Conservation (phyloP, 1,140 invertebrate species). For the Wiebesia pumilae region DNA sequence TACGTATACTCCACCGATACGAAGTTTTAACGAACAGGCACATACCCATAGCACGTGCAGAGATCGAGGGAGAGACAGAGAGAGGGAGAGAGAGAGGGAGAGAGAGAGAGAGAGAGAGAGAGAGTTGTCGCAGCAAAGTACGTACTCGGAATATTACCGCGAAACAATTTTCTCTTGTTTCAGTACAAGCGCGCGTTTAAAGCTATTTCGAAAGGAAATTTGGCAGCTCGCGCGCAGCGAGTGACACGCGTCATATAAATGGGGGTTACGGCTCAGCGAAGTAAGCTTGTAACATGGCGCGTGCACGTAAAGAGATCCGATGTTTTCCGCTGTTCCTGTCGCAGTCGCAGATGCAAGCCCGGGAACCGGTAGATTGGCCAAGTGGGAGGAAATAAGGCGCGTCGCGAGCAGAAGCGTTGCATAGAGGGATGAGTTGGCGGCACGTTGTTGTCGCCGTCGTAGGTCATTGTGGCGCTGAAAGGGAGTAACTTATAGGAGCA, state of each 20-base stretch:
- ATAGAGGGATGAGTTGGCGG: too few species aligned
- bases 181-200: not conserved
- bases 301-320: not conserved
- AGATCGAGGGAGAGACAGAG: not conserved
- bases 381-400: too few species aligned
- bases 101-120: not conserved
- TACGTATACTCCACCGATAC: not conserved
- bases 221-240: too few species aligned
- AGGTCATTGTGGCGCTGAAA: conserved; percentile 73
- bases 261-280: not conserved
- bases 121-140: not conserved
- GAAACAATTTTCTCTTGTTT: not conserved
- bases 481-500: conserved; percentile 75
- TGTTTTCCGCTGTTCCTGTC: not conserved
- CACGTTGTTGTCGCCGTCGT: conserved; percentile 53
- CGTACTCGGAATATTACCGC: not conserved
- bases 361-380: too few species aligned
- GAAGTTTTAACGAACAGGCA: conserved; percentile 6
- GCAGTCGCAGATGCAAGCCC: not conserved
- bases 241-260: not conserved
- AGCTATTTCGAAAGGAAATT: not conserved
- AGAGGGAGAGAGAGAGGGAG: not conserved
- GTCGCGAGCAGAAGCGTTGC: not conserved
- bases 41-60: too few species aligned
- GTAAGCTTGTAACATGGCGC: too few species aligned